Percentiles rank a stretch among this genome's conserved stretches.
phyloP scores from a whole-genome alignment of 2,113 vertebrate species.

The Notarius quadriscutis region DNA sequence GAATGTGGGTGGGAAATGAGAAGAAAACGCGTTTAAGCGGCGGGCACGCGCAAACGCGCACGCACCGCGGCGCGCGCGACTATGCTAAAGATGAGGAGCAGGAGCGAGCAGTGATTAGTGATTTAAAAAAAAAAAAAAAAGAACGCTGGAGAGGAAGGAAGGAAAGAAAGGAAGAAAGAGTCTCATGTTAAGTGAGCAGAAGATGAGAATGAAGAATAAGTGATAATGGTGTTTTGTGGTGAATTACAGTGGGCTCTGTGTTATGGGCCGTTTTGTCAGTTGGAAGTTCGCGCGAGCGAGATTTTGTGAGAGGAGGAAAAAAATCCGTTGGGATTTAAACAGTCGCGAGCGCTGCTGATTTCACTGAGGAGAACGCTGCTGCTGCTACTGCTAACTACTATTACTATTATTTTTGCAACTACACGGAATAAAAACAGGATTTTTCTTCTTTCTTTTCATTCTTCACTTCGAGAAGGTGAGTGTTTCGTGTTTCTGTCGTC shows the following conservation, averaged over 20 bases:
- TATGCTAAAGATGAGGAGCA: constrained; percentile 57
- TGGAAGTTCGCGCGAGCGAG: constrained; percentile 46
- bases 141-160: constrained; percentile 34
- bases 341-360: constrained; percentile 48
- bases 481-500: background rate
- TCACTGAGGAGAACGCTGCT: background rate
- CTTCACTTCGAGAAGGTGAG: constrained; percentile 23
- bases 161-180: constrained; percentile 28
- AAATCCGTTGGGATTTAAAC: constrained; percentile 44
- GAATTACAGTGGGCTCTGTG: constrained; percentile 39
- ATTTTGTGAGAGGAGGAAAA: constrained; percentile 37
- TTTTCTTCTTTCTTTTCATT: background rate
- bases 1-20: constrained; percentile 2
- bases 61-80: constrained; percentile 34
- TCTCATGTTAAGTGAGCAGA: constrained; percentile 35
- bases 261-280: constrained; percentile 36
- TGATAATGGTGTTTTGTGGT: background rate
- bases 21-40: constrained; percentile 9
- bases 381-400: no score
- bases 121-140: constrained; percentile 10
- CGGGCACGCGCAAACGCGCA: constrained; percentile 60
- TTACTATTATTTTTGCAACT: background rate
- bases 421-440: constrained; percentile 2
- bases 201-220: background rate
- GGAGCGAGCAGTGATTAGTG: constrained; percentile 77